Base-by-base conservation (phyloP, 1,140 invertebrate genomes). In the Dufourea novaeangliae region DNA sequence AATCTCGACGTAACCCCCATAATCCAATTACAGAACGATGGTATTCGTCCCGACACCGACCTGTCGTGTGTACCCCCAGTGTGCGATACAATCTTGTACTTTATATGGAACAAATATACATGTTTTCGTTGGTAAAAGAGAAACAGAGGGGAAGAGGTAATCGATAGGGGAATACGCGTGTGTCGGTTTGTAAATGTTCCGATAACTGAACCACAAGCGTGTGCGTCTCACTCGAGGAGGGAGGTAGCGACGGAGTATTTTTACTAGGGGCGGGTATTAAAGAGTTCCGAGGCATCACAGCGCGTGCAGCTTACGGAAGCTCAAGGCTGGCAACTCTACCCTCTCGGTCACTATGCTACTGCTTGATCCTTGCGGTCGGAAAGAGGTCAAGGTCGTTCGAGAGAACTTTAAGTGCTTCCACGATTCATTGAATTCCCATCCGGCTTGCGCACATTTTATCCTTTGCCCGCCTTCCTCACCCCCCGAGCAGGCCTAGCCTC, bases 331-430 rank as follows among this genome's bases (percentile, higher is more conserved):
- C 52, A 25, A 34, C 39, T n/a, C n/a, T 57, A 70, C 59, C 66
- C 73, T 64, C 64, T 74, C 74, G 78, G 57, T 66, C 70, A 76
- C 66, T 27, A 56, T 67, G 68, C 41, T 69, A 68, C 52, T 27
- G 46, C 64, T 46, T 73, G 76, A 82, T 77, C 68, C 77, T 72
- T 76, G 44, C 59, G 46, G 29, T 12, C 22, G n/a, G 63, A 80
- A 87, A 37, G 82, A 37, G 86, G 86, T 87, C 86, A 87, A 83
- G 86, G 86, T 79, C 81, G 64, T 67, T 34, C 22, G 57, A 20
- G 75, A 52, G 61, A 82, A 84, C 83, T 86, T 86, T 78, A 87
- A 85, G 80, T 81, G 86, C 85, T 87, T 87, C 86, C 52, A 81
- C 67, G 41, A 68, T 85, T 77, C 76, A 57, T 27, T 80, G 63